phyloP scores from a whole-genome alignment of 2,797 vertebrate species.

The Rhinoraja longicauda region DNA sequence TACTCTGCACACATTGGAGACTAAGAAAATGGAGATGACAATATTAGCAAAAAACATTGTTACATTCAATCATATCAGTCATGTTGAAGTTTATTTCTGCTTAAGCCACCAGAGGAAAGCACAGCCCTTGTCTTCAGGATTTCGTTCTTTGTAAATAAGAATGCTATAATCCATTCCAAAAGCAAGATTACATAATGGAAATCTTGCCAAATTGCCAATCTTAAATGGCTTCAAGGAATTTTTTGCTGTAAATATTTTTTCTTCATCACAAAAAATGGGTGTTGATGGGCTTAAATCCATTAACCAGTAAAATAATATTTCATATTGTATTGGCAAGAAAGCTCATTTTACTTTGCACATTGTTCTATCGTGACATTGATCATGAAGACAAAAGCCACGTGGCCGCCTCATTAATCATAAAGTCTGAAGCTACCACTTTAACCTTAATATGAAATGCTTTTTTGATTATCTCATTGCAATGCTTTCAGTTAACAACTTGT shows the following conservation, averaged over 20 bases:
- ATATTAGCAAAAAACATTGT: not conserved
- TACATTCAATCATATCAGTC: not conserved
- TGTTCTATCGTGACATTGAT: not conserved
- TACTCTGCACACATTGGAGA: not conserved
- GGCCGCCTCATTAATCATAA: not conserved
- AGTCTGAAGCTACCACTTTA: not conserved
- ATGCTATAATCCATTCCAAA: not conserved
- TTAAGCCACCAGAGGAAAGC: not conserved
- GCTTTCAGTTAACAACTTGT: slow-evolving; percentile 1
- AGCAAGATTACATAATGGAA: not conserved
- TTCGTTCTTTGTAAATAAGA: not conserved
- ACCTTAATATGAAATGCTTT: not conserved
- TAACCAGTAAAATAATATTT: not conserved
- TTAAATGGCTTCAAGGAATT: not conserved
- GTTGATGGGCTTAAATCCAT: not conserved
- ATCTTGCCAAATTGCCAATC: not conserved
- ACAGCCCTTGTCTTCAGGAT: not conserved
- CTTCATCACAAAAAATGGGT: not conserved
- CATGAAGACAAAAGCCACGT: not conserved
- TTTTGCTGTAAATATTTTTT: not conserved
- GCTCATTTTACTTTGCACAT: not conserved
- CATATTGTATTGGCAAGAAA: not conserved
- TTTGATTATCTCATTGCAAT: not conserved
- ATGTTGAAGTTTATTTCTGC: not conserved
- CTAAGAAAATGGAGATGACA: not conserved